A percentile compares a stretch with the other conserved stretches of the same genome.
phyloP scores from a whole-genome alignment of 1,140 invertebrate species.

The Drosophila arawakana region DNA sequence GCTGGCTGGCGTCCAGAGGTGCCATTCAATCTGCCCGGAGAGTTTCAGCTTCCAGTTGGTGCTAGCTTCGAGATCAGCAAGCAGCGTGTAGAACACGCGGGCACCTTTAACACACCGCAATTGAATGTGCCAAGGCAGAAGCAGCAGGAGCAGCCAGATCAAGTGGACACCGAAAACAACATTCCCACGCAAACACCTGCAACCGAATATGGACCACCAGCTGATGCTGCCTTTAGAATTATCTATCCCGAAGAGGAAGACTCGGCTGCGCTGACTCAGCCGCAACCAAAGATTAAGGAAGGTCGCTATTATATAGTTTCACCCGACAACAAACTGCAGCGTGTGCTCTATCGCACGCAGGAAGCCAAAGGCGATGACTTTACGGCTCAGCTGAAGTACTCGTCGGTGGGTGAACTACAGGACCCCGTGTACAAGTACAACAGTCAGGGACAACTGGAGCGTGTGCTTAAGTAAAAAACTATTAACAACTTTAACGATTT shows the following conservation, averaged over 20 bases:
- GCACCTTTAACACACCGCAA: conserved; percentile 28
- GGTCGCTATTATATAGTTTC: conserved; percentile 78
- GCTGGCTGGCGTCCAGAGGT: conserved; percentile 70
- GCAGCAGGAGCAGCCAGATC: background rate
- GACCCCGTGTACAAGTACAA: conserved; percentile 81
- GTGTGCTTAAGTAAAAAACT: conserved; percentile 58
- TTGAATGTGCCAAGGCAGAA: conserved; percentile 20
- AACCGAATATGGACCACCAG: conserved; percentile 57
- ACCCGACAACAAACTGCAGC: conserved; percentile 71
- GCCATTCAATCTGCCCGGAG: conserved; percentile 65
- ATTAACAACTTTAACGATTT: background rate
- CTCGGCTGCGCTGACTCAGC: background rate
- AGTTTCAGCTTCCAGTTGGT: conserved; percentile 28
- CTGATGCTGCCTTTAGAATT: conserved; percentile 55
- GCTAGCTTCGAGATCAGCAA: conserved; percentile 63
- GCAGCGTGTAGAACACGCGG: conserved; percentile 59
- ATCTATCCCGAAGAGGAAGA: conserved; percentile 65
- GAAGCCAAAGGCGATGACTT: conserved; percentile 63
- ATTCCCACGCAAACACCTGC: conserved; percentile 27
- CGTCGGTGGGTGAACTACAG: conserved; percentile 70
- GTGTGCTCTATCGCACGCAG: conserved; percentile 61
- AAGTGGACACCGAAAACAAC: background rate
- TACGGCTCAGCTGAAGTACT: conserved; percentile 74
- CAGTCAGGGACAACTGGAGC: conserved; percentile 68
- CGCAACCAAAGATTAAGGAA: conserved; percentile 21